Base-by-base conservation (phyloP, 2,888 invertebrate species). In the Chydorus sphaericus region DNA sequence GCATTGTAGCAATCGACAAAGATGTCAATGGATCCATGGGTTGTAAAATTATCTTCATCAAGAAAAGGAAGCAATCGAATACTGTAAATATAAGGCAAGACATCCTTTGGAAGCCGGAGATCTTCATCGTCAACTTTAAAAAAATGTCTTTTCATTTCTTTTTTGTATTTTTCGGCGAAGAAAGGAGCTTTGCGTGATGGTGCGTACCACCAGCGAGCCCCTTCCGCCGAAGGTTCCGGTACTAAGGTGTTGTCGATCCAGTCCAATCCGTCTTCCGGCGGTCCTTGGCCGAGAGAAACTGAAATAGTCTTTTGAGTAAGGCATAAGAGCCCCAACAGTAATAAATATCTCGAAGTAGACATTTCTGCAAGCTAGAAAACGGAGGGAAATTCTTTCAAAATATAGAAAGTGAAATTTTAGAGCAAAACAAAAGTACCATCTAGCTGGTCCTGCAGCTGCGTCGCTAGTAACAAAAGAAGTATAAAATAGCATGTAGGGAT, bases 21-120 rank as follows among this genome's bases (percentile, higher is more conserved):
- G 44, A 44, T 44, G 20, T 44, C 44, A 10, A 44, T 44, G 10
- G 23, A n/a, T 3, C 44, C 44, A 26, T 44, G 16, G 8, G 44
- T 44, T 1, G 44, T 53, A 26, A 53, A 53, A 38, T 53, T 53
- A 14, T 38, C 53, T 53, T 53, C 53, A 4, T 53, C 53, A 14
- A 53, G 16, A 16, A 53, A 26, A 8, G 53, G 53, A 4, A 53
- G 38, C 3, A 53, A 38, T 4, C 38, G 8, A 7, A 53, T 36
- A n/a, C 23, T 8, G 28, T 53, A 53, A 8, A 16, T 28, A 18
- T 20, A 31, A 10, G 53, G 53, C 37, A 37, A 28, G 37, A 53
- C n/a, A n/a, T 36, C 37, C 18, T 16, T 18, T n/a, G 53, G 53
- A 7, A 53, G 38, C 14, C 53, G 53, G 26, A 44, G 28, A 26